Percentiles rank a stretch among this genome's conserved stretches.
phyloP scores from a whole-genome alignment of 2,113 vertebrate genomes.

The Phoxinus phoxinus region DNA sequence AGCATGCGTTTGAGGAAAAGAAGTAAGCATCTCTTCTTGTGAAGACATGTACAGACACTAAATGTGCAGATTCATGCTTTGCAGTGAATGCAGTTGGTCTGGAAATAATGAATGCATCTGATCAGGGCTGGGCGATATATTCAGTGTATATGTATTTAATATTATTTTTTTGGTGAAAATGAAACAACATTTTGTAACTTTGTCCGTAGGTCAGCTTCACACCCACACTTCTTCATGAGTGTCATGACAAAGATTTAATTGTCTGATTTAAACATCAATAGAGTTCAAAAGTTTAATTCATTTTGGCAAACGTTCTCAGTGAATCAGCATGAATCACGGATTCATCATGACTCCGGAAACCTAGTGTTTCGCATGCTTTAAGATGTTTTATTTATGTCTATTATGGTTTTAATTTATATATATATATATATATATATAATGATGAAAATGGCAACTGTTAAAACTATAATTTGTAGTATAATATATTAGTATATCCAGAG shows the following conservation, averaged over 20 bases:
- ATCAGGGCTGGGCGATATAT: background rate
- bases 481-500: too few relatives aligned
- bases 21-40: conserved; percentile 82
- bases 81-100: background rate
- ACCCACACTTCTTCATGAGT: background rate
- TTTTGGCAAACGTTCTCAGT: background rate
- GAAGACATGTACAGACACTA: background rate
- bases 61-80: conserved; percentile 16
- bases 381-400: too few relatives aligned
- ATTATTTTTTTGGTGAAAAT: background rate
- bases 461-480: too few relatives aligned
- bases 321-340: background rate
- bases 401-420: too few relatives aligned
- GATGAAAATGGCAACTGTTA: too few relatives aligned
- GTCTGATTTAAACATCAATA: background rate
- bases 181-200: background rate
- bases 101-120: background rate
- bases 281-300: too few relatives aligned
- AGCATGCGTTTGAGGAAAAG: conserved; percentile 92
- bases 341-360: too few relatives aligned
- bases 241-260: background rate
- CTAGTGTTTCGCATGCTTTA: too few relatives aligned
- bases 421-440: too few relatives aligned
- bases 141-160: background rate
- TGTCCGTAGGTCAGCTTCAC: background rate